A percentile compares a stretch with the other conserved stretches of the same genome.
phyloP scores from a whole-genome alignment of 1,140 invertebrate species.

The Probaryconus sp. region DNA sequence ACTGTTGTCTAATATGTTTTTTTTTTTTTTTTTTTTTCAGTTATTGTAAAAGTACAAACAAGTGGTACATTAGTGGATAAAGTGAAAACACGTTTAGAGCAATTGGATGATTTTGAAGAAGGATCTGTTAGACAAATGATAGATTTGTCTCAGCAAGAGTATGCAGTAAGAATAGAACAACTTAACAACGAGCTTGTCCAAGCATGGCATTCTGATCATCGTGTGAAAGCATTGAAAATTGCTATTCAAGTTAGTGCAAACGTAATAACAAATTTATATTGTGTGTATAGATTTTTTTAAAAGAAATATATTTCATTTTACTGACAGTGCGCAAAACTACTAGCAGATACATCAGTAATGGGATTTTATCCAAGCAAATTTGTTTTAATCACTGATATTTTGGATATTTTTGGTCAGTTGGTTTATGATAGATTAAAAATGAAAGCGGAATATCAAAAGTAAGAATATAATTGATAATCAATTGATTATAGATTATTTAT shows the following conservation, averaged over 20 bases:
- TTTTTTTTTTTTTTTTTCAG: constrained; percentile 70
- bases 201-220: constrained; percentile 95
- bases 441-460: constrained; percentile 86
- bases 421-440: constrained; percentile 91
- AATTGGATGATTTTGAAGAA: constrained; percentile 96
- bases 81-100: constrained; percentile 93
- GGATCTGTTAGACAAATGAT: constrained; percentile 91
- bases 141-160: constrained; percentile 94
- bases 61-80: constrained; percentile 88
- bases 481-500: constrained; percentile 3
- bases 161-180: constrained; percentile 91
- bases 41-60: constrained; percentile 87
- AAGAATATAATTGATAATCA: constrained; percentile 41
- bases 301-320: too few species aligned
- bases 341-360: constrained; percentile 91
- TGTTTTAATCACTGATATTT: constrained; percentile 95
- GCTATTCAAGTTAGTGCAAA: constrained; percentile 85
- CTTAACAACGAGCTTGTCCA: constrained; percentile 92
- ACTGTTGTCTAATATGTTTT: too few species aligned
- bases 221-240: constrained; percentile 97
- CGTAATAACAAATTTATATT: constrained; percentile 14
- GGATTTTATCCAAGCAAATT: constrained; percentile 99
- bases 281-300: too few species aligned
- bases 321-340: constrained; percentile 92
- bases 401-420: constrained; percentile 96